phyloP scores from a whole-genome alignment of 2,888 invertebrate species.

The Mantis religiosa region DNA sequence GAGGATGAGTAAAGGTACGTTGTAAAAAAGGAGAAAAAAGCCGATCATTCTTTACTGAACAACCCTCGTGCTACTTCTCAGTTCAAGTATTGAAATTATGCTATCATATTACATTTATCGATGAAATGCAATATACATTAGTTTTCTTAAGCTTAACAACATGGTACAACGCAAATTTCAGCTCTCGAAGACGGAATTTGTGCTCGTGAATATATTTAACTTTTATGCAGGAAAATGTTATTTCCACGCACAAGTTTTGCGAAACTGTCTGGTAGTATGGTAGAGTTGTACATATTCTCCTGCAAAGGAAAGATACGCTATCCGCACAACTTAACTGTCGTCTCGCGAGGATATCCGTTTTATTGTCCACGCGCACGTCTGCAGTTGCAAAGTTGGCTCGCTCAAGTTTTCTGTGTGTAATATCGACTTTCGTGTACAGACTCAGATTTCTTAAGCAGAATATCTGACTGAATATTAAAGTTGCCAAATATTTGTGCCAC shows the following conservation, averaged over 20 bases:
- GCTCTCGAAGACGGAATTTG: too few species aligned
- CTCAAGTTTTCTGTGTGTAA: neutral
- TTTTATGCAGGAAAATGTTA: neutral
- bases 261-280: neutral
- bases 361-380: neutral
- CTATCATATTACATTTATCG: too few species aligned
- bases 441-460: neutral
- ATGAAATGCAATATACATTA: too few species aligned
- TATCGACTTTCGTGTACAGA: neutral
- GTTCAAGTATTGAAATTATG: too few species aligned
- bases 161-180: too few species aligned
- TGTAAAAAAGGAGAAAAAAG: too few species aligned
- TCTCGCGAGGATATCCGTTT: neutral
- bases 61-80: too few species aligned
- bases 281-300: too few species aligned
- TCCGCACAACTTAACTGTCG: neutral
- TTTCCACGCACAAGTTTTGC: neutral
- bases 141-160: too few species aligned
- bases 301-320: neutral
- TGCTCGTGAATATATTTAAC: too few species aligned
- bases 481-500: neutral
- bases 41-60: too few species aligned
- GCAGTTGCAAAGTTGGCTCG: neutral
- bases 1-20: too few species aligned
- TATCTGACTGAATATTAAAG: neutral